A percentile compares a stretch with the other conserved stretches of the same genome.
Conservation (phyloP, 2,888 invertebrate genomes). For the Drosophila atroscutellata region DNA sequence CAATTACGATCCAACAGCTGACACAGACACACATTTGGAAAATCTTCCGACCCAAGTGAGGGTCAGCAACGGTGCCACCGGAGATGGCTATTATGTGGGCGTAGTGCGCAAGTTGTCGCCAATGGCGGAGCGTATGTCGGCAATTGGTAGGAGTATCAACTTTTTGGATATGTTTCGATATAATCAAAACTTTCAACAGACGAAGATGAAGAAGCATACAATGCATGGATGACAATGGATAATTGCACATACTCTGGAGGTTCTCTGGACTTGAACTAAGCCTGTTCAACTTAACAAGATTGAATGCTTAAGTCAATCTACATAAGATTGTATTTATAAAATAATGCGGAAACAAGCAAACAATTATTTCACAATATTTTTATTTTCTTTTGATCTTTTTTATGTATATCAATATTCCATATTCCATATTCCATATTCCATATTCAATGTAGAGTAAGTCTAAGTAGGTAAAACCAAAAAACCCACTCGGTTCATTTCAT, state of each 20-base stretch:
- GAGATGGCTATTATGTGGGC: conserved; percentile 47
- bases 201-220: neutral
- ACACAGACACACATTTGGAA: conserved; percentile 16
- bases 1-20: conserved; percentile 9
- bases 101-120: neutral
- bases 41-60: conserved; percentile 10
- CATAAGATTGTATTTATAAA: neutral
- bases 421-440: too few species aligned
- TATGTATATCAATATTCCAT: too few species aligned
- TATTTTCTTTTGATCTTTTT: too few species aligned
- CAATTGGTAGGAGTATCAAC: neutral
- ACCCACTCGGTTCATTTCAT: neutral
- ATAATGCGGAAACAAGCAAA: neutral
- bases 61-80: conserved; percentile 44
- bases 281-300: neutral
- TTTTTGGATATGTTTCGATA: conserved; percentile 23
- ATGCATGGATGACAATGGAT: neutral
- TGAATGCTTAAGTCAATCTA: neutral
- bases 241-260: neutral
- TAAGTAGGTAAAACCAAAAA: neutral
- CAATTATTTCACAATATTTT: too few species aligned
- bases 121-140: neutral
- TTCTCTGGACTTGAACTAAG: neutral
- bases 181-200: neutral
- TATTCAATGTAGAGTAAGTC: neutral